Base-by-base conservation (phyloP, 2,888 invertebrate species). In the Ophioninae sp. region DNA sequence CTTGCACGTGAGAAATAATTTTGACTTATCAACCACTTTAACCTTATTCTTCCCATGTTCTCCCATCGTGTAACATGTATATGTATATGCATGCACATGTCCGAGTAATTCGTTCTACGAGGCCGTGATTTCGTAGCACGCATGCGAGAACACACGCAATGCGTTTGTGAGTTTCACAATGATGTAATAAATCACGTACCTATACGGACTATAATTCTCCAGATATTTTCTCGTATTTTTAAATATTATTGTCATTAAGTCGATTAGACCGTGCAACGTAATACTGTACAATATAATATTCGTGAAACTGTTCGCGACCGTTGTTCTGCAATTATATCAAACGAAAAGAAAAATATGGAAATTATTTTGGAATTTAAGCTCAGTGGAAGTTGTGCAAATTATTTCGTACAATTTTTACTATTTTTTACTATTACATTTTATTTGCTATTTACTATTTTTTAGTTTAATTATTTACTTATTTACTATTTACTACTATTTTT, bases 191-290 rank as follows among this genome's bases (percentile, higher is more conserved):
- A 78, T 80, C 83, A 83, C 80, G 80, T 74, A 22, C 59, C 20
- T 51, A 51, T 51, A 72, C 20, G 41, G 63, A 39, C 41, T 61
- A 67, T 23, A 44, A 77, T 69, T 23, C 22, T 37, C 20, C 22
- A 65, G 56, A 71, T 56, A 67, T 20, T 51, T 58, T 77, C 76
- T 77, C 68, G 39, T 56, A 63, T 67, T 65, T 79, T 51, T n/a
- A 82, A 82, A 81, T 73, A 64, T 76, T 67, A 84, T 79, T 59
- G 82, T 82, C 84, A 84, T 84, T 84, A 74, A 79, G 76, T 82
- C 79, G 68, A 78, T 84, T 73, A 77, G 56, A 69, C 41, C 44
- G 71, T 39, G 67, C 79, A 30, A 30, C 30, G 30, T 30, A 30
- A 30, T 30, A 30, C 30, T 30, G 3, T 1, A 30, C 30, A 69